Conservation (phyloP, 2,113 vertebrate species). For the Aphyosemion australe region DNA sequence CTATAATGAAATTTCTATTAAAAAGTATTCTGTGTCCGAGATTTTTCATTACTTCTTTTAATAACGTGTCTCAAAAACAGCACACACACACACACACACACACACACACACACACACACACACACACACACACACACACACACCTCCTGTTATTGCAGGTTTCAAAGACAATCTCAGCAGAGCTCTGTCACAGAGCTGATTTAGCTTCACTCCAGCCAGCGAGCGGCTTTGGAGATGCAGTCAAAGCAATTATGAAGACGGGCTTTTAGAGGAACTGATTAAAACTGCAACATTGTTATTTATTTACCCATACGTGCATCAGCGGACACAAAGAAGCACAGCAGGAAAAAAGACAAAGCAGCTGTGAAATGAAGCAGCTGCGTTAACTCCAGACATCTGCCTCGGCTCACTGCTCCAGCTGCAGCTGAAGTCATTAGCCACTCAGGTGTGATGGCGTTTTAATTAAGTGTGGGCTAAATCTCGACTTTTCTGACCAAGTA, state of each 20-base stretch:
- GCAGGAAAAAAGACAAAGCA: constrained; percentile 25
- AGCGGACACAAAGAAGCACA: constrained; percentile 10
- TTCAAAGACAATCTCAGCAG: constrained; percentile 9
- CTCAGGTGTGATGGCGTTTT: constrained; percentile 47
- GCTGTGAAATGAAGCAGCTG: constrained; percentile 33
- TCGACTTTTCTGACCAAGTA: constrained; percentile 26
- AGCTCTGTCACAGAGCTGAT: constrained; percentile 4
- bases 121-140: too few species aligned
- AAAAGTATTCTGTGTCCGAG: background rate
- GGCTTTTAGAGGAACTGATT: constrained; percentile 40
- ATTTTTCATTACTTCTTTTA: background rate
- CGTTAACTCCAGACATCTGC: constrained; percentile 21
- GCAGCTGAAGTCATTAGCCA: constrained; percentile 37
- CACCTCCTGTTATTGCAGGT: background rate
- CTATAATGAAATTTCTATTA: background rate
- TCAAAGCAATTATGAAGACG: constrained; percentile 39
- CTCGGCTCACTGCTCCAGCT: constrained; percentile 27
- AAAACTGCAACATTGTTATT: constrained; percentile 39
- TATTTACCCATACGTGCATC: constrained; percentile 15
- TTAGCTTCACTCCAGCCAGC: constrained; percentile 13
- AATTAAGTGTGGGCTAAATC: constrained; percentile 48
- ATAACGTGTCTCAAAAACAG: background rate
- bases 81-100: too few species aligned
- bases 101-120: too few species aligned
- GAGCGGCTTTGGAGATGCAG: constrained; percentile 2